Conservation (phyloP, 2,888 invertebrate species). For the Dromius quadrimaculatus region DNA sequence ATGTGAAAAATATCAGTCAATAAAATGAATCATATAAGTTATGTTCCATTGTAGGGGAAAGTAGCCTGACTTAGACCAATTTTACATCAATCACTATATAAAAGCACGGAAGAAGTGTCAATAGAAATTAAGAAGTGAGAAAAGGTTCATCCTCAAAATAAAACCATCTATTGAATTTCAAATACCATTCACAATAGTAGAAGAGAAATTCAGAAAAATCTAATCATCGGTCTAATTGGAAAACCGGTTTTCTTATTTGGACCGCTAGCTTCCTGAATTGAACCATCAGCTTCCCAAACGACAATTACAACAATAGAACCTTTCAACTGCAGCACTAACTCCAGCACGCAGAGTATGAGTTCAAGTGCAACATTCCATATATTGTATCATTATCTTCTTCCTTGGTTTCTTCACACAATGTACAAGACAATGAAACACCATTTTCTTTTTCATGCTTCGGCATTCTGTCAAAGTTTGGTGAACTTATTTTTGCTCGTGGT, state of each 20-base stretch:
- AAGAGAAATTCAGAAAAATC: constrained; percentile 46
- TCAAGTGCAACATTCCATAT: constrained; percentile 46
- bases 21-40: no score
- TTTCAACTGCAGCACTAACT: constrained; percentile 51
- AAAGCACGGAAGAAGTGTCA: constrained; percentile 39
- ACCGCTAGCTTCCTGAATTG: constrained; percentile 45
- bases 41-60: no score
- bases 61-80: constrained; percentile 51
- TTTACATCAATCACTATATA: constrained; percentile 48
- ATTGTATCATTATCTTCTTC: no score
- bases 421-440: constrained; percentile 19
- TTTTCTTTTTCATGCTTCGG: constrained; percentile 17
- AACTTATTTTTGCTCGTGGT: constrained; percentile 24
- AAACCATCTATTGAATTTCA: constrained; percentile 47
- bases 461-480: constrained; percentile 14
- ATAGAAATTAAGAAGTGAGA: constrained; percentile 51
- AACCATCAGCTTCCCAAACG: constrained; percentile 48
- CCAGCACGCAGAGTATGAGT: constrained; percentile 46
- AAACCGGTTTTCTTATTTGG: constrained; percentile 52
- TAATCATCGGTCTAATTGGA: constrained; percentile 44
- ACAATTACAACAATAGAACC: constrained; percentile 48
- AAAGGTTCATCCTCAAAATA: constrained; percentile 49
- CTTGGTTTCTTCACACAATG: constrained; percentile 22
- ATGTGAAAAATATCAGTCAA: no score
- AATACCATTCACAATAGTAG: constrained; percentile 41